phyloP scores from a whole-genome alignment of 2,113 vertebrate species.

The Hydrolagus affinis region DNA sequence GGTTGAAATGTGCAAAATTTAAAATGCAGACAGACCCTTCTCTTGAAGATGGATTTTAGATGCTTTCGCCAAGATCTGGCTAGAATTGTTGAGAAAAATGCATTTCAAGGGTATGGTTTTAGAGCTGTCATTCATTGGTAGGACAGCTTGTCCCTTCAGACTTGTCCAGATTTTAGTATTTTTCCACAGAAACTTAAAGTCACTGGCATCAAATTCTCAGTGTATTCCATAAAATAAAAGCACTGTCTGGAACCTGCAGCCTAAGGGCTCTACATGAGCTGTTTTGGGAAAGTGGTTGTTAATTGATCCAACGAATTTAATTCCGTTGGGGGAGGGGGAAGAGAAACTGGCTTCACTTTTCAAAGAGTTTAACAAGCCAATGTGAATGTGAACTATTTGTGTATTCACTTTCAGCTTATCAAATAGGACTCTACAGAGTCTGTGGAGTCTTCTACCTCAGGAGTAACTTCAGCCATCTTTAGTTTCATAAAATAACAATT shows the following conservation, averaged over 20 bases:
- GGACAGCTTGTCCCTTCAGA: not conserved
- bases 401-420: not conserved
- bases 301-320: not conserved
- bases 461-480: no score
- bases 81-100: not conserved
- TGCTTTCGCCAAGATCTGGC: not conserved
- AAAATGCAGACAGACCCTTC: not conserved
- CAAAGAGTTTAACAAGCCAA: no score
- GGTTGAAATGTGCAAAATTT: not conserved
- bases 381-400: not conserved
- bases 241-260: not conserved
- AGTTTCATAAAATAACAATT: no score
- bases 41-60: not conserved
- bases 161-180: constrained; percentile 4
- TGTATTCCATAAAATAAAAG: not conserved
- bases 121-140: not conserved
- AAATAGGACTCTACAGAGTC: no score
- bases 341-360: not conserved
- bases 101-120: not conserved
- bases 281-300: not conserved
- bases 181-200: not conserved
- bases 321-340: not conserved
- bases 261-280: constrained; percentile 4
- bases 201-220: not conserved
- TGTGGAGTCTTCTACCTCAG: no score